Evolutionary conservation across 2,797 vertebrate species (phyloP).

Genomic region (Huso huso): DNA sequence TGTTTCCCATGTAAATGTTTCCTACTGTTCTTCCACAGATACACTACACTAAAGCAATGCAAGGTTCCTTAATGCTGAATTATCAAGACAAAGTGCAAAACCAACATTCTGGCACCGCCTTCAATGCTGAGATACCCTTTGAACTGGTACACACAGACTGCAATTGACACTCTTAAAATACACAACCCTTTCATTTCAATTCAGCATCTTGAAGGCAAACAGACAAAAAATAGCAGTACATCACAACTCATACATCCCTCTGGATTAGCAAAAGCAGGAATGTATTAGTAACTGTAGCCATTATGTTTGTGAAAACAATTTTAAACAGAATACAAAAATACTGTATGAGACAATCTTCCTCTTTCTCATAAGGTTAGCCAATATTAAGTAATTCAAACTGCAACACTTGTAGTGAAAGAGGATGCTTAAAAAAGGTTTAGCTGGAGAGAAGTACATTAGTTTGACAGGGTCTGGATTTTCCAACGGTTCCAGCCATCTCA

Average conservation of each 20-base stretch:
- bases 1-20: constrained; percentile 1
- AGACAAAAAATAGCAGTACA: background rate
- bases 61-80: background rate
- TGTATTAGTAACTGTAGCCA: too few species aligned
- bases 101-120: background rate
- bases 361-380: too few species aligned
- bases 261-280: background rate
- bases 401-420: too few species aligned
- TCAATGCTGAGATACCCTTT: background rate
- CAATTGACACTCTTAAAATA: constrained; percentile 2
- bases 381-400: too few species aligned
- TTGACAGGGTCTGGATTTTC: too few species aligned
- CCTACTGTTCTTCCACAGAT: background rate
- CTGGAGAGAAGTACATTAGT: too few species aligned
- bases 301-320: too few species aligned
- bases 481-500: too few species aligned
- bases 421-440: too few species aligned
- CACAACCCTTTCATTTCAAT: constrained; percentile 1
- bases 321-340: too few species aligned
- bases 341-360: too few species aligned
- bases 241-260: constrained; percentile 1
- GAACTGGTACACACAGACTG: background rate
- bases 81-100: background rate
- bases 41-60: too few species aligned
- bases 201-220: constrained; percentile 4